Evolutionary conservation across 2,113 vertebrate species (phyloP), one percentile per base, ranked within the genome.

Genomic region (Myrmecobius fasciatus): DNA sequence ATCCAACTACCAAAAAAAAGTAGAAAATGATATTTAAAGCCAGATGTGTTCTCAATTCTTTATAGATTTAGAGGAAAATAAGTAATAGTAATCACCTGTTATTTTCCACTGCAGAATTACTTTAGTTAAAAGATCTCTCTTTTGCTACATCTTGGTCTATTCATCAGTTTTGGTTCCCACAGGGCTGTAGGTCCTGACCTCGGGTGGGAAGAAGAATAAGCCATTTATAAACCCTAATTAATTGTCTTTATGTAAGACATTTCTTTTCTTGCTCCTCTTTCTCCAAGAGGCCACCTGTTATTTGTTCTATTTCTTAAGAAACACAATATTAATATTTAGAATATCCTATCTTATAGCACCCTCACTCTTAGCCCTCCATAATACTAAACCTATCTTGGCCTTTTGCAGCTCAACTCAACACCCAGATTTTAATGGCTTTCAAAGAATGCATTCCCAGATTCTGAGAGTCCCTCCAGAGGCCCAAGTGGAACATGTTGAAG

Each of bases 251-350:
- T 90, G 95, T 47, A 97, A 97, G 96, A 95, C 91, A 91, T 93
- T 60, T 94, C 95, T 95, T 95, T 92, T 95, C 90, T 94, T 96
- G 89, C 92, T 67, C 43, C 97, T 93, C 60, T 92, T 97, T 97
- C 90, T 97, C 92, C 51, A 93, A 89, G 97, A 97, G 94, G 94
- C 95, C 96, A 96, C 95, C 88, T 91, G 47, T 94, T 96, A 96
- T 97, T 96, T 97, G 92, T 96, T 97, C 91, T 97, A 89, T 96
- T 97, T 97, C 95, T 75, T 88, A 88, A 75, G 89, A 95, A 93
- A 95, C 94, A 93, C 89, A 96, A 91, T 95, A 97, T 96, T 97
- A 98, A 97, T 93, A 97, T 94, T 97, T 96, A 94, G 95, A 97
- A 97, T 95, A 94, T 75, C 93, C 47, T 95, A 88, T 75, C 89